phyloP scores from a whole-genome alignment of 2,113 vertebrate genomes.

The Nothobranchius kuhntae region DNA sequence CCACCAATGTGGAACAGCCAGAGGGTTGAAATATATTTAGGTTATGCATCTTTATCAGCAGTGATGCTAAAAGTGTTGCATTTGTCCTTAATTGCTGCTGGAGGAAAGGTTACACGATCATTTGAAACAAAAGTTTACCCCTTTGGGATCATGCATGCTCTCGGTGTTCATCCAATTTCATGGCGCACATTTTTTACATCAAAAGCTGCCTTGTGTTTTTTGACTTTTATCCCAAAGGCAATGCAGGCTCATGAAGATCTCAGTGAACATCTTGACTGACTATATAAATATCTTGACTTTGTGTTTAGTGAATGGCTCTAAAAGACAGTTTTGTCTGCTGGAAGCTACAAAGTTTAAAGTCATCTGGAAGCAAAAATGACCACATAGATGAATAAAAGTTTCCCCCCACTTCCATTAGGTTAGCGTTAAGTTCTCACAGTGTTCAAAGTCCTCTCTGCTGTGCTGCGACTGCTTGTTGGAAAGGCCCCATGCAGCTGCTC shows the following conservation, averaged over 20 bases:
- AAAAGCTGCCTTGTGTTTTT: constrained; percentile 14
- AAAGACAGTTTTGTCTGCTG: too few relatives aligned
- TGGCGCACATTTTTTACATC: constrained; percentile 30
- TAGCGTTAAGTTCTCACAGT: constrained; percentile 3
- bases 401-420: background rate
- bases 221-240: constrained; percentile 14
- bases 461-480: background rate
- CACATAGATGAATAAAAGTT: background rate
- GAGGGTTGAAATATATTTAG: background rate
- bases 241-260: background rate
- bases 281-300: background rate
- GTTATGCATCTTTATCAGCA: constrained; percentile 8
- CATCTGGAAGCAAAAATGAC: background rate
- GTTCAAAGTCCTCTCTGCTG: constrained; percentile 25
- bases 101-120: constrained; percentile 39
- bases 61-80: constrained; percentile 13
- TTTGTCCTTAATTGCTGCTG: background rate
- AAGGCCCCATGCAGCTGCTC: background rate
- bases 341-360: background rate
- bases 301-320: background rate
- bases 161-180: constrained; percentile 53
- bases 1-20: constrained; percentile 1
- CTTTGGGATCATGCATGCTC: constrained; percentile 15
- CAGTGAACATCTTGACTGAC: background rate
- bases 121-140: constrained; percentile 17